Evolutionary conservation across 2,113 vertebrate genomes (phyloP), one percentile per base, ranked within the genome.

Genomic region (Tylochromis polylepis): DNA sequence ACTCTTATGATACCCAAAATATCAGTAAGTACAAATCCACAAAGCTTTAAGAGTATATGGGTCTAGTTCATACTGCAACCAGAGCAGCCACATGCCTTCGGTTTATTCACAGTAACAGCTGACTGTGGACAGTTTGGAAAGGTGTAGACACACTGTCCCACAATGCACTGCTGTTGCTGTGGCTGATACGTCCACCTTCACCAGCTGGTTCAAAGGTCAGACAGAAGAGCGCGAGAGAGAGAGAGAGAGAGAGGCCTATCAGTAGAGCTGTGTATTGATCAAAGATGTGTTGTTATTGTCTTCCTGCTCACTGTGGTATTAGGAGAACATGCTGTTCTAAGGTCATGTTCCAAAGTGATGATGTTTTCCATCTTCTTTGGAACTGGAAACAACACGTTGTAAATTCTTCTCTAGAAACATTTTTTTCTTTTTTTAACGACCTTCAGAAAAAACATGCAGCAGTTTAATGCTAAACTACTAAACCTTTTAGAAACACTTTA

Each of bases 171-270:
- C 43, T 83, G 62, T 15, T 18, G 31, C n/a, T 59, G 57, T 6
- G 2, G 41, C 85, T 90, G 94, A 95, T 95, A 94, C 93, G 67
- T 38, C 53, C 81, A 83, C 57, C 24, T 24, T 22, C 29, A 22
- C 24, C 5, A 46, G 20, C 29, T 6, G 43, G 90, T 91, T 92
- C 89, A 88, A 93, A 90, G 92, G 88, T 92, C 38, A 27, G 31
- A 82, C 55, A 58, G 14, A 85, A n/a, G 27, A 86, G 72, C 27
- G 15, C 11, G 31, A 41, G 15, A 22, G 10, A 38, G 49, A 9
- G 56, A 12, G 34, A 78, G 27, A 53, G 11, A 58, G 12, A 5
- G n/a, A 57, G 16, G 53, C 8, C 38, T 38, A 8, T 62, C 36
- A 65, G 27, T 14, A 16, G 49, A 65, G 56, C 79, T 65, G 31